phyloP scores from a whole-genome alignment of 2,888 invertebrate species.

The Linnaemya tessellans region DNA sequence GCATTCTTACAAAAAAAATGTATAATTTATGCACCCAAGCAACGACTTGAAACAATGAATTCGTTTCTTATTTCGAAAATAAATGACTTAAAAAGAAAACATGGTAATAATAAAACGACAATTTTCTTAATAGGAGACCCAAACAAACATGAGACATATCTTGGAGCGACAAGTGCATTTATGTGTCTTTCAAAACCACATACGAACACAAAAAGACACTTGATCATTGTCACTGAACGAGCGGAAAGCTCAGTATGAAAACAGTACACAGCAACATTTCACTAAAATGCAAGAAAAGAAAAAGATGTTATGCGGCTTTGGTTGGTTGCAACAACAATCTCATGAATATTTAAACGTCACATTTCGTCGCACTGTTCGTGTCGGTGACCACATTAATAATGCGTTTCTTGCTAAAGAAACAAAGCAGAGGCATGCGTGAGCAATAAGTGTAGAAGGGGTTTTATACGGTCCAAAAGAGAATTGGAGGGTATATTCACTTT shows the following conservation, averaged over 20 bases:
- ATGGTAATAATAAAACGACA: conserved; percentile 58
- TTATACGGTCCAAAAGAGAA: too few relatives aligned
- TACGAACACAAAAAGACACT: conserved; percentile 55
- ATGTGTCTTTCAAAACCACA: conserved; percentile 66
- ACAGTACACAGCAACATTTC: conserved; percentile 15
- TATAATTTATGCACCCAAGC: conserved; percentile 74
- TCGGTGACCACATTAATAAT: conserved; percentile 80
- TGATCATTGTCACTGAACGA: conserved; percentile 64
- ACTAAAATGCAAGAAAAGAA: conserved; percentile 37
- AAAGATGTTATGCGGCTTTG: conserved; percentile 50
- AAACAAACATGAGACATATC: conserved; percentile 56
- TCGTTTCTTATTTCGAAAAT: conserved; percentile 50
- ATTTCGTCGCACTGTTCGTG: conserved; percentile 82
- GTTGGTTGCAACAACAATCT: conserved; percentile 70
- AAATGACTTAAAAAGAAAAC: conserved; percentile 39
- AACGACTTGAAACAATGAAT: conserved; percentile 68
- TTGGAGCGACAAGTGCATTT: conserved; percentile 72
- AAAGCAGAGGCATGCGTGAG: conserved; percentile 26
- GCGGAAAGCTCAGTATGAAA: neutral
- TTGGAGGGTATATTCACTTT: too few relatives aligned
- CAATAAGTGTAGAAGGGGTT: neutral
- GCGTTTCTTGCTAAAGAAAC: conserved; percentile 59
- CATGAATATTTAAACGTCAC: conserved; percentile 83
- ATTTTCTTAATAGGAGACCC: conserved; percentile 59
- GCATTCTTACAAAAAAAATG: conserved; percentile 9